Evolutionary conservation across 2,113 vertebrate genomes (phyloP).

Genomic region (Leucopsar rothschildi): DNA sequence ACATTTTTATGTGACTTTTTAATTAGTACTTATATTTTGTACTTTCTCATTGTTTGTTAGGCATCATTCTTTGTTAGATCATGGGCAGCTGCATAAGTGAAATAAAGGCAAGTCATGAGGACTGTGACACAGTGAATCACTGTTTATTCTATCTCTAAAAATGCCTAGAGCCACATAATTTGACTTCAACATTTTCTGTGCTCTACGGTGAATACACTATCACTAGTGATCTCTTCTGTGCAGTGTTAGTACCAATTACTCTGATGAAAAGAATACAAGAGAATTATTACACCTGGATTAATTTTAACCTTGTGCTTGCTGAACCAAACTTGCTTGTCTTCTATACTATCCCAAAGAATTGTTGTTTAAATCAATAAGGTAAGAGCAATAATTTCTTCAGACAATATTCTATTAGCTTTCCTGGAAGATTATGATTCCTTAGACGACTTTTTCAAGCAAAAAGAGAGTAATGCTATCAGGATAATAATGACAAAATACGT

Average conservation of each 20-base stretch:
- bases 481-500: neutral
- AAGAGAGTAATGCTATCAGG: neutral
- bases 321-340: neutral
- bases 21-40: neutral
- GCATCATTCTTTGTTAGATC: neutral
- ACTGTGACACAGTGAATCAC: neutral
- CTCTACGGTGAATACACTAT: neutral
- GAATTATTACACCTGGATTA: neutral
- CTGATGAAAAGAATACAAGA: neutral
- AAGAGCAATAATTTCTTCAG: neutral
- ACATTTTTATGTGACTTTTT: neutral
- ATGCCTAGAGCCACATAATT: neutral
- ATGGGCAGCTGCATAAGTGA: neutral
- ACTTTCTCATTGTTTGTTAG: neutral
- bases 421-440: neutral
- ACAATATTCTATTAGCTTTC: neutral
- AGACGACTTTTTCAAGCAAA: neutral
- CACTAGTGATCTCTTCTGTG: neutral
- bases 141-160: constrained; percentile 27
- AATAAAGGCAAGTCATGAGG: neutral
- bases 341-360: neutral
- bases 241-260: neutral
- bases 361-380: neutral
- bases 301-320: neutral
- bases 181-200: neutral